phyloP scores from a whole-genome alignment of 2,113 vertebrate species.

The Nematolebias whitei region DNA sequence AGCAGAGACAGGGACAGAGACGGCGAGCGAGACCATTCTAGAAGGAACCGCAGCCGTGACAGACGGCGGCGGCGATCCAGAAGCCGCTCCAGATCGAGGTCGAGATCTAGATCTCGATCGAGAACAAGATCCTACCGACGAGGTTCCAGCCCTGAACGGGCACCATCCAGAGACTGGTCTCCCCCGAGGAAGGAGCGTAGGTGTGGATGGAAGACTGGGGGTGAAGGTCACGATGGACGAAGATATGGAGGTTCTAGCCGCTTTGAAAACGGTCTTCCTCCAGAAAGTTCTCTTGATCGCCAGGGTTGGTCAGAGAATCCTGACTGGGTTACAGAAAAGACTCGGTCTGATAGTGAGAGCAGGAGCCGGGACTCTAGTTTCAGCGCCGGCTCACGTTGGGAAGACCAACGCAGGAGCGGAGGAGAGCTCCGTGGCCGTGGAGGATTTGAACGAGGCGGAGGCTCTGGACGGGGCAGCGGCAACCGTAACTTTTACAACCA shows the following conservation, averaged over 20 bases:
- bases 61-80: slow-evolving; percentile 84
- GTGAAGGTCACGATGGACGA: slow-evolving; percentile 79
- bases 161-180: slow-evolving; percentile 82
- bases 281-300: slow-evolving; percentile 81
- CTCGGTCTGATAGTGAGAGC: slow-evolving; percentile 77
- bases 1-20: slow-evolving; percentile 79
- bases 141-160: slow-evolving; percentile 79
- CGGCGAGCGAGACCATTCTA: slow-evolving; percentile 61
- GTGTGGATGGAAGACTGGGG: slow-evolving; percentile 59
- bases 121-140: slow-evolving; percentile 84
- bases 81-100: slow-evolving; percentile 73
- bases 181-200: slow-evolving; percentile 87
- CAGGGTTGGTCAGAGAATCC: slow-evolving; percentile 84
- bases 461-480: no score
- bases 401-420: slow-evolving; percentile 75
- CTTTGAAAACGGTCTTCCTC: slow-evolving; percentile 65
- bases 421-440: slow-evolving; percentile 80
- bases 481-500: slow-evolving; percentile 71
- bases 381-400: slow-evolving; percentile 79
- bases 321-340: slow-evolving; percentile 91
- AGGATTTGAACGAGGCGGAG: slow-evolving; percentile 80
- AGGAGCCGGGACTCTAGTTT: slow-evolving; percentile 79
- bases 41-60: slow-evolving; percentile 86
- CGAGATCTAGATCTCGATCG: slow-evolving; percentile 81
- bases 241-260: slow-evolving; percentile 79